These are phyloP conservation scores for Pterois miles DNA, from an alignment of 2,797 vertebrate species.

Conservation along the genomic window DNA sequence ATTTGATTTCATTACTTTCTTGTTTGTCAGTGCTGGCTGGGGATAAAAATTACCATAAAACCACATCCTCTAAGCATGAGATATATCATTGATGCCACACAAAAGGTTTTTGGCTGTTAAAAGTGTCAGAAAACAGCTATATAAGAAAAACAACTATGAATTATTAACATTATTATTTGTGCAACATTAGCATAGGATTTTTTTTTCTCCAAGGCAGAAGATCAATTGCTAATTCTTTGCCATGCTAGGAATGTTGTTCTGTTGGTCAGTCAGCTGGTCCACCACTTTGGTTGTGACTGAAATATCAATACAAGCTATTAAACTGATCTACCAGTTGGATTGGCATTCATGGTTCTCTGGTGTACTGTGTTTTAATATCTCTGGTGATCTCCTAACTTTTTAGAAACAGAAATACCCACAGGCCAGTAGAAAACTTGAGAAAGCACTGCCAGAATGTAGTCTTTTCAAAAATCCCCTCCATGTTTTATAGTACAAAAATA, in stretches of 20 bases:
- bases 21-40: slow-evolving; percentile 18
- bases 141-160: background rate
- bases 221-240: background rate
- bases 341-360: no score
- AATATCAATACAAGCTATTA: background rate
- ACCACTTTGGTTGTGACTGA: background rate
- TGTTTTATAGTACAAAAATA: background rate
- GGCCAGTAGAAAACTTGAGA: background rate
- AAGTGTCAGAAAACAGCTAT: background rate
- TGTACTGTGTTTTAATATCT: no score
- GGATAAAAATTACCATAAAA: slow-evolving; percentile 29
- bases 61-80: slow-evolving; percentile 14
- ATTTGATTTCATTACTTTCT: slow-evolving; percentile 33
- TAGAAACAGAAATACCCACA: background rate
- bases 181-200: background rate
- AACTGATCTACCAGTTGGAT: background rate
- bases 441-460: background rate
- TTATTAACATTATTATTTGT: background rate
- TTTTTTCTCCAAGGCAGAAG: background rate
- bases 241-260: background rate
- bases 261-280: background rate
- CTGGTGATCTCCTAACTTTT: no score
- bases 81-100: slow-evolving; percentile 12
- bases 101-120: background rate
- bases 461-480: background rate